Percentiles rank a stretch among this genome's conserved stretches.
Evolutionary conservation across 2,888 invertebrate genomes (phyloP).

Genomic region (Nudaria mundana): DNA sequence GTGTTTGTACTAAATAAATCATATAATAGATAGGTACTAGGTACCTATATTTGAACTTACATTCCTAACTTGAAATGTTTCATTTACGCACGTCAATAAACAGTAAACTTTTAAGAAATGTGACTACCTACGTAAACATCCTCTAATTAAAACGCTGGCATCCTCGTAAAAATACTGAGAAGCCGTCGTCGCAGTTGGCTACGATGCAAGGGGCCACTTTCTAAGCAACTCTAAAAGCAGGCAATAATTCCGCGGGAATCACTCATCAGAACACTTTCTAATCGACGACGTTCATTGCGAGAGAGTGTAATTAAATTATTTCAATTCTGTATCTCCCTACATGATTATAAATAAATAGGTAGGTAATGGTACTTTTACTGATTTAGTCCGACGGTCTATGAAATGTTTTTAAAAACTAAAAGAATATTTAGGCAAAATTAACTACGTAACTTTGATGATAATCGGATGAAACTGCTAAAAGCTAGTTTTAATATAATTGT

Average conservation of each 20-base stretch:
- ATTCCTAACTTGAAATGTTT: no score
- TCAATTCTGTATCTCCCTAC: slow-evolving; percentile 19
- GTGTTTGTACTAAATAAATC: no score
- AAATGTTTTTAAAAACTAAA: no score
- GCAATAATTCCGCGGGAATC: slow-evolving; percentile 74
- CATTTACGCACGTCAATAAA: no score
- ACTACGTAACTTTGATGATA: no score
- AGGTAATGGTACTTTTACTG: background rate
- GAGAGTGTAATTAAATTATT: slow-evolving; percentile 57
- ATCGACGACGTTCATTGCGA: slow-evolving; percentile 62
- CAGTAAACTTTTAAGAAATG: no score
- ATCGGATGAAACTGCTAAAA: no score
- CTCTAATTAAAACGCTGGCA: slow-evolving; percentile 55
- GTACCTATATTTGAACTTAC: background rate
- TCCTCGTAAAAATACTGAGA: slow-evolving; percentile 63
- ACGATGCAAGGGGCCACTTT: slow-evolving; percentile 64
- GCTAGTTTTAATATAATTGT: no score
- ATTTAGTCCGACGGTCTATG: no score
- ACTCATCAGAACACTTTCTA: slow-evolving; percentile 78
- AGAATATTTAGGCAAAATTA: no score
- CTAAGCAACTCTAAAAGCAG: slow-evolving; percentile 67
- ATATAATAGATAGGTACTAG: background rate
- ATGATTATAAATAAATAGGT: background rate
- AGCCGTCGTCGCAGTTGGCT: no score
- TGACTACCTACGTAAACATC: slow-evolving; percentile 34